These are phyloP conservation scores for Actinia equina DNA, from an alignment of 64 coral and sea anemone genomes.

Conservation along the genomic window DNA sequence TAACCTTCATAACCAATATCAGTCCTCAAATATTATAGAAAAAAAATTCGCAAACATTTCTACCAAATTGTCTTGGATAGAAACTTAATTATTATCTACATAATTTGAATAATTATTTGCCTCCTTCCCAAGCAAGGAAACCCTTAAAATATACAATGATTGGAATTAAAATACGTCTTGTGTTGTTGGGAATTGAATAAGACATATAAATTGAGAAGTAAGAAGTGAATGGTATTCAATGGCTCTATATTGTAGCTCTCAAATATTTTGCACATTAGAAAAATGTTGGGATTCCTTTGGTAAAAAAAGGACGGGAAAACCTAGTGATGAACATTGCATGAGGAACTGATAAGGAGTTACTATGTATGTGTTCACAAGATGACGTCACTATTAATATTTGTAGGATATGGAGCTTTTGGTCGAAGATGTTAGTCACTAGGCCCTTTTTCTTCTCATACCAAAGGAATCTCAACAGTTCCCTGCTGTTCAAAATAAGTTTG, in stretches of 20 bases:
- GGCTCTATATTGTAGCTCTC: background rate
- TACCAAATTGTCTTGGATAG: slow-evolving; percentile 7
- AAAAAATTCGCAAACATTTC: background rate
- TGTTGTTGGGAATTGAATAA: background rate
- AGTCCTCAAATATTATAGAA: background rate
- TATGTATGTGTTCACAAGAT: background rate
- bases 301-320: background rate
- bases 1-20: background rate
- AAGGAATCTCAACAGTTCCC: background rate
- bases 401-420: too few relatives aligned
- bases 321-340: background rate
- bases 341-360: background rate
- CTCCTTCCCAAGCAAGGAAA: background rate
- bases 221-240: background rate
- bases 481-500: background rate
- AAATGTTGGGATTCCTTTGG: background rate
- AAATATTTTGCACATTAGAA: background rate
- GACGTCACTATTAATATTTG: too few relatives aligned
- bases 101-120: slow-evolving; percentile 7
- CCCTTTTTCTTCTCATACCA: background rate
- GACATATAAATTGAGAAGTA: background rate
- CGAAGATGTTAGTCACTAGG: background rate
- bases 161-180: slow-evolving; percentile 15
- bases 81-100: slow-evolving; percentile 13
- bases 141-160: background rate